Percentiles rank a stretch among this genome's conserved stretches.
Conservation (phyloP, 1,140 invertebrate genomes). For the Papilio machaon region DNA sequence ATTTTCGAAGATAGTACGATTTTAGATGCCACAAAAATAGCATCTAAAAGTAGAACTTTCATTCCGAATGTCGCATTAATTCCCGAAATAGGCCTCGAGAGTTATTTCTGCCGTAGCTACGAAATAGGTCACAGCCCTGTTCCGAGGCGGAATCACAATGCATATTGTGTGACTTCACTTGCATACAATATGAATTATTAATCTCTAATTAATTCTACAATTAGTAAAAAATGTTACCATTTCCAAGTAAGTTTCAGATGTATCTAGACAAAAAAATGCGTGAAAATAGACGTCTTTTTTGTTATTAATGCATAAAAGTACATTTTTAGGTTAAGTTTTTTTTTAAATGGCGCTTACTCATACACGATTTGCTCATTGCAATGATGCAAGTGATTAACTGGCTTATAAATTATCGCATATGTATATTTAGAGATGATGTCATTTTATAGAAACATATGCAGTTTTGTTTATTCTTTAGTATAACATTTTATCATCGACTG, state of each 20-base stretch:
- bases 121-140: slow-evolving; percentile 49
- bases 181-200: slow-evolving; percentile 15
- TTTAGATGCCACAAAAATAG: slow-evolving; percentile 13
- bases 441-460: background rate
- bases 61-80: slow-evolving; percentile 10
- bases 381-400: slow-evolving; percentile 9
- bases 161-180: background rate
- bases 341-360: slow-evolving; percentile 21
- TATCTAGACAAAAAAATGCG: background rate
- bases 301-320: background rate
- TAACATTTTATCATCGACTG: background rate
- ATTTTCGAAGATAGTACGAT: slow-evolving; percentile 12
- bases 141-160: slow-evolving; percentile 23
- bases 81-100: slow-evolving; percentile 21
- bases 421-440: background rate
- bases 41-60: slow-evolving; percentile 28
- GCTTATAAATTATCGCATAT: background rate
- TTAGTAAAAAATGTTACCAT: background rate
- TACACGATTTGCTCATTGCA: slow-evolving; percentile 13
- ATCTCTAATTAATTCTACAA: slow-evolving; percentile 12
- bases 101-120: slow-evolving; percentile 43
- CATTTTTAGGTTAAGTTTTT: background rate
- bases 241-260: background rate
- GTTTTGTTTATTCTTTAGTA: background rate
- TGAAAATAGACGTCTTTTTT: background rate